These are phyloP conservation scores for Hippolais icterina DNA, from an alignment of 2,113 vertebrate genomes.

Conservation along the genomic window DNA sequence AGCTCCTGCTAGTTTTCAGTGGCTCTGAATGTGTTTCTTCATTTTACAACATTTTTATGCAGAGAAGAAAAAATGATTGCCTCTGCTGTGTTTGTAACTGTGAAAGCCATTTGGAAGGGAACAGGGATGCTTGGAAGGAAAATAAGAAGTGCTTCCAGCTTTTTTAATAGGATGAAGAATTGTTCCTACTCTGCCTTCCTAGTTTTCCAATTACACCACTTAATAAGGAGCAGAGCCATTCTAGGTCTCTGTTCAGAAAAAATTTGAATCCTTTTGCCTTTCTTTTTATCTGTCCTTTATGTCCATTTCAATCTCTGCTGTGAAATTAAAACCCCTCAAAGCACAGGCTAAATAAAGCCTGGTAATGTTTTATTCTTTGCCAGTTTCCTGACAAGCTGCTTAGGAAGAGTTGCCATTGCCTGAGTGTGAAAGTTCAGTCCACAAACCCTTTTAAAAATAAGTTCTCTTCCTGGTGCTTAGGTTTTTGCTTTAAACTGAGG, in stretches of 20 bases:
- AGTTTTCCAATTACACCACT: not conserved
- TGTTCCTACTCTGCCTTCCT: not conserved
- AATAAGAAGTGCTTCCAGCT: not conserved
- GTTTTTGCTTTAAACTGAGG: not conserved
- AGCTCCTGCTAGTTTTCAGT: not conserved
- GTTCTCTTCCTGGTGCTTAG: not conserved
- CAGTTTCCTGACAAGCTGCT: not conserved
- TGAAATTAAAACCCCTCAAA: not conserved
- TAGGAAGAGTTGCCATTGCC: not conserved
- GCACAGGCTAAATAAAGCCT: not conserved
- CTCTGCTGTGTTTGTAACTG: not conserved
- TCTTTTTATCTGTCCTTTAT: not conserved
- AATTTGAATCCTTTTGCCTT: not conserved
- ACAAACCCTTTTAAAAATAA: not conserved
- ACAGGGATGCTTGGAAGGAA: not conserved
- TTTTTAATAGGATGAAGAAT: not conserved
- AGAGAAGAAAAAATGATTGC: not conserved
- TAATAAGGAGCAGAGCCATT: not conserved
- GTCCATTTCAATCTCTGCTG: not conserved
- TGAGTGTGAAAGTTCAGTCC: not conserved
- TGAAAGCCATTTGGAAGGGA: not conserved
- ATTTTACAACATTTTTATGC: not conserved
- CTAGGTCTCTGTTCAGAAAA: not conserved
- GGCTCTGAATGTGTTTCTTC: not conserved
- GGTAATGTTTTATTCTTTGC: not conserved